Evolutionary conservation across 2,797 vertebrate species (phyloP), one percentile per base, ranked within the genome.

Genomic region (Sebastiscus tertius): DNA sequence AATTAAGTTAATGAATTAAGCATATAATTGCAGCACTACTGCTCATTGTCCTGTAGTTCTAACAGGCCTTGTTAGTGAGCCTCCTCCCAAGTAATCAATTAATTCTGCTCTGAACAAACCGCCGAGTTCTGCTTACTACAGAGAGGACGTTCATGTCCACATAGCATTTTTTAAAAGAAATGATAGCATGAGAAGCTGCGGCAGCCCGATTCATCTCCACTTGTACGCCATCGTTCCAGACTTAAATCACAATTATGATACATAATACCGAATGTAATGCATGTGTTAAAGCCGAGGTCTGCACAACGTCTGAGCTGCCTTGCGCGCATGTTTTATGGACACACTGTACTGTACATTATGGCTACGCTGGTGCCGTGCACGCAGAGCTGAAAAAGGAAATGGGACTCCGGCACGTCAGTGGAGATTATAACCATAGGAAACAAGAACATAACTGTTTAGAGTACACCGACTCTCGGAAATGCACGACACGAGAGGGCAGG

Each of bases 201-300:
- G 72, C 87, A 73, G 67, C 60, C 60, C 80, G 85, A 89, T 88
- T 85, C 55, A 89, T 90, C 81, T 87, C 85, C 39, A 66, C 80
- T 75, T 77, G 82, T 87, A 26, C 77, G 77, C 86, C 42, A 89
- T 69, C 75, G 46, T 88, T 91, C 83, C 87, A 84, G 85, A 86
- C 91, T 65, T 94, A 93, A 94, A 94, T 94, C 92, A 93, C 89
- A 89, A 90, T 92, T 93, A 94, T 93, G 91, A 92, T 87, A 33
- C 90, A 86, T 90, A 93, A 93, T 91, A 89, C 87, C 85, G 79
- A 84, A 81, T 62, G 90, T 92, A 92, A 91, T 91, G 86, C 93
- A 90, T 86, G 91, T 86, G 84, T 86, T 89, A 73, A 89, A 75
- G 85, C 88, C 1, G 52, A 70, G 91, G 91, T 69, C 94, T 94